Percentiles rank a stretch among this genome's conserved stretches.
Evolutionary conservation across 2,888 invertebrate species (phyloP).

Genomic region (Synanthedon formicaeformis): DNA sequence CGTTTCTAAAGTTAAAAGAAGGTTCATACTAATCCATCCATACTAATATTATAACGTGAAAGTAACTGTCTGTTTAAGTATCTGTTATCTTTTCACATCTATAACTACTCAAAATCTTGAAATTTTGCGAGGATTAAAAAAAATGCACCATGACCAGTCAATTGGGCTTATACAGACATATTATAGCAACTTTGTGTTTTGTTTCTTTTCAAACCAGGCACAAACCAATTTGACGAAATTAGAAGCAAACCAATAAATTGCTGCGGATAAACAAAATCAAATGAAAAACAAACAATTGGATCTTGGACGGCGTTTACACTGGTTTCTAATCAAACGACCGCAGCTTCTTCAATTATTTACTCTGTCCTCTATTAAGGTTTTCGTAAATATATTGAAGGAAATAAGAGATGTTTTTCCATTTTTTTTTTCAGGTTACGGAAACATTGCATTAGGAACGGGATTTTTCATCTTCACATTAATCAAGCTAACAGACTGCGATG

Average conservation of each 20-base stretch:
- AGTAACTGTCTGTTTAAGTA: no score
- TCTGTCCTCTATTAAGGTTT: conserved; percentile 1
- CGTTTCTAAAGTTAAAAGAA: no score
- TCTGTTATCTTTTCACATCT: no score
- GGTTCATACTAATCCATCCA: no score
- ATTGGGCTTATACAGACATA: no score
- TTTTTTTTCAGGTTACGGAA: conserved; percentile 45
- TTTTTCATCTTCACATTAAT: conserved; percentile 29
- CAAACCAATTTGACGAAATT: neutral
- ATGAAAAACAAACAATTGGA: conserved; percentile 39
- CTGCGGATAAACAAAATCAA: conserved; percentile 18
- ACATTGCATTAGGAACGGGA: conserved; percentile 31
- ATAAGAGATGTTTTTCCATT: conserved; percentile 8
- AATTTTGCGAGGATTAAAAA: no score
- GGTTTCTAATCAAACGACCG: conserved; percentile 29
- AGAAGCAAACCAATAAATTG: neutral
- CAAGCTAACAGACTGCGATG: conserved; percentile 42
- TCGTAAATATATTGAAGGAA: neutral
- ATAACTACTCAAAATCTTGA: no score
- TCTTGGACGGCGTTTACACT: conserved; percentile 20
- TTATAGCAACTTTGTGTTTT: no score
- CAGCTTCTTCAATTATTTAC: neutral
- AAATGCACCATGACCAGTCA: no score
- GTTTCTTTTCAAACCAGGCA: no score
- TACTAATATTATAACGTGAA: no score